Conservation (phyloP, 1,140 invertebrate species). For the Paraescarpia echinospica region DNA sequence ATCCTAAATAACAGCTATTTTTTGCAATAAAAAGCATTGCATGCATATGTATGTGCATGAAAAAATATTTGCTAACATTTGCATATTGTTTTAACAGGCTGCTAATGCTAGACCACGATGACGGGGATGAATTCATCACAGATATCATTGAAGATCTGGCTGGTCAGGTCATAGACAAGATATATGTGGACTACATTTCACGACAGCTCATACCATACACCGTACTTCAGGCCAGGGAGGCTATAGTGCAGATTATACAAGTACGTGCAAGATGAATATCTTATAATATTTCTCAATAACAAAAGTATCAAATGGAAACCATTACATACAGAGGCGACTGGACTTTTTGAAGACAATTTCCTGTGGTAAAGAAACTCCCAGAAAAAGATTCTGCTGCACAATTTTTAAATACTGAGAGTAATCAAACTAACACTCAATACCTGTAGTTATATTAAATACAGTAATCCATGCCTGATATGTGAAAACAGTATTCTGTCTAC, state of each 20-base stretch:
- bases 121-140: constrained; percentile 51
- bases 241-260: constrained; percentile 54
- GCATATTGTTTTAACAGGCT: background rate
- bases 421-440: too few species aligned
- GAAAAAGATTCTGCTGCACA: too few species aligned
- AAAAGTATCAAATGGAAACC: background rate
- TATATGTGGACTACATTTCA: constrained; percentile 53
- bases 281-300: background rate
- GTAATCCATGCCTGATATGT: background rate
- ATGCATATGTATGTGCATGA: background rate
- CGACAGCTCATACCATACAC: constrained; percentile 55
- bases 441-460: too few species aligned
- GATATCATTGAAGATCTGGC: constrained; percentile 55
- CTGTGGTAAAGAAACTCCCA: too few species aligned
- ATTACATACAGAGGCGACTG: background rate
- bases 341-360: background rate
- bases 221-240: constrained; percentile 55
- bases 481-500: background rate
- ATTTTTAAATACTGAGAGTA: too few species aligned
- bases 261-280: constrained; percentile 35
- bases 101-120: constrained; percentile 46
- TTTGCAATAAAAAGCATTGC: background rate
- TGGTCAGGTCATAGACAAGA: constrained; percentile 41
- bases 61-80: background rate
- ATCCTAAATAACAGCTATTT: too few species aligned